Conservation (phyloP, 1,140 invertebrate genomes). For the Tribolium castaneum region DNA sequence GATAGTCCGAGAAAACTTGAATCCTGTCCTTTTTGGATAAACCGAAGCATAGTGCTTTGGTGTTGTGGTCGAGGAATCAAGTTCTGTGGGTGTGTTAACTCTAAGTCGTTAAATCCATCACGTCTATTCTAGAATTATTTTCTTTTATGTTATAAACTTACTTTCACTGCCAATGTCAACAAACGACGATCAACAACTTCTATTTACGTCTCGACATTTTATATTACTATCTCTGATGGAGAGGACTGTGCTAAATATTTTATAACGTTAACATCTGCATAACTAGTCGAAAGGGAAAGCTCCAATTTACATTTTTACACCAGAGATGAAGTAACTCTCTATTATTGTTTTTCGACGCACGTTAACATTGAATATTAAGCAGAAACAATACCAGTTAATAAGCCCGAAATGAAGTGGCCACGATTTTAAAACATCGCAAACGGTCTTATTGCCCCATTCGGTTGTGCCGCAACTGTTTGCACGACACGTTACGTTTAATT, state of each 20-base stretch:
- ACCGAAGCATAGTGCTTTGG: too few species aligned
- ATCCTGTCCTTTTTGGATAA: too few species aligned
- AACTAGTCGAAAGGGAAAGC: slow-evolving; percentile 29
- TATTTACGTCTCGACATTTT: slow-evolving; percentile 30
- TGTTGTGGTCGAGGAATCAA: not conserved
- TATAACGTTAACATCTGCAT: slow-evolving; percentile 27
- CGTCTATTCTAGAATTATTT: slow-evolving; percentile 17
- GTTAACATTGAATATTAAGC: not conserved
- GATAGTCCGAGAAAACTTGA: too few species aligned
- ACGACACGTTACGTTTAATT: slow-evolving; percentile 1
- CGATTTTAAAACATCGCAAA: not conserved
- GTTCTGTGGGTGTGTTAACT: slow-evolving; percentile 17
- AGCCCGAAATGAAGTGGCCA: too few species aligned
- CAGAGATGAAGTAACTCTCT: slow-evolving; percentile 25
- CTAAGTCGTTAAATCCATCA: not conserved
- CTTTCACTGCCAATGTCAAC: slow-evolving; percentile 43
- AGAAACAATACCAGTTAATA: too few species aligned
- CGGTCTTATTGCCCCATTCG: not conserved
- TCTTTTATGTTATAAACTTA: slow-evolving; percentile 13
- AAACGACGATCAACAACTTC: slow-evolving; percentile 28
- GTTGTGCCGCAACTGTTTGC: slow-evolving; percentile 7
- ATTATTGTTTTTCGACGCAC: not conserved
- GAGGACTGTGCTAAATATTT: slow-evolving; percentile 32
- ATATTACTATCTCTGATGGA: slow-evolving; percentile 20
- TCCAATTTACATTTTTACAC: slow-evolving; percentile 25